Conservation (phyloP, 2,888 invertebrate genomes). For the Crossocerus cetratus region DNA sequence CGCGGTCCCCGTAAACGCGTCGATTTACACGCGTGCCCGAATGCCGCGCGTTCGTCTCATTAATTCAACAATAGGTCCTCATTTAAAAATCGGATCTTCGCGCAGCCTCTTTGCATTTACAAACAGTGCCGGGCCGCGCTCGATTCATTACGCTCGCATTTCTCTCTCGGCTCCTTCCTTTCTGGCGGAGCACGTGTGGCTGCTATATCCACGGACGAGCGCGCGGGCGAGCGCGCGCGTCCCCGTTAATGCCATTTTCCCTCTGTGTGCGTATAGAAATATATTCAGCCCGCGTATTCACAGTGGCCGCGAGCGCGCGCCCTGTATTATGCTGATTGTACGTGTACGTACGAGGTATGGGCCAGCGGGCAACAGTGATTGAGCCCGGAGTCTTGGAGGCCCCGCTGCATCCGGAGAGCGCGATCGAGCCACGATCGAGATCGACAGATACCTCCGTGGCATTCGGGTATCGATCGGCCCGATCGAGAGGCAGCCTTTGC, state of each 20-base stretch:
- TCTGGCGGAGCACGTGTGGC: not conserved
- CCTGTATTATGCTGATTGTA: not conserved
- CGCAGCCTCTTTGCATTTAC: slow-evolving; percentile 26
- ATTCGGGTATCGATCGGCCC: slow-evolving; percentile 44
- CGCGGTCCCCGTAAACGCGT: slow-evolving; percentile 9
- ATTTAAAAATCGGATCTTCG: slow-evolving; percentile 40
- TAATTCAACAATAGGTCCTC: slow-evolving; percentile 25
- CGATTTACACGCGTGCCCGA: slow-evolving; percentile 6
- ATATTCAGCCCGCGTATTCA: too few relatives aligned
- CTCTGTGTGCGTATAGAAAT: not conserved
- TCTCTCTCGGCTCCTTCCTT: not conserved
- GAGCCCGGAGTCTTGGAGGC: not conserved
- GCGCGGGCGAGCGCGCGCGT: not conserved
- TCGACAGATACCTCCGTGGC: slow-evolving; percentile 50
- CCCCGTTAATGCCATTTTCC: not conserved
- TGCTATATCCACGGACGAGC: not conserved
- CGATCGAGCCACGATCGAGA: slow-evolving; percentile 55
- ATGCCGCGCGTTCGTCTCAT: slow-evolving; percentile 23
- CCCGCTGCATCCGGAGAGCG: slow-evolving; percentile 22
- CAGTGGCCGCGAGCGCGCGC: not conserved
- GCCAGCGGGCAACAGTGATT: slow-evolving; percentile 31
- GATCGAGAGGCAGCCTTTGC: slow-evolving; percentile 40
- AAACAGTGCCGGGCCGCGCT: not conserved
- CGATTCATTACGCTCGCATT: not conserved
- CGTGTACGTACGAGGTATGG: slow-evolving; percentile 26